Base-by-base conservation (phyloP, 2,797 vertebrate species). In the Crypturellus tataupa region DNA sequence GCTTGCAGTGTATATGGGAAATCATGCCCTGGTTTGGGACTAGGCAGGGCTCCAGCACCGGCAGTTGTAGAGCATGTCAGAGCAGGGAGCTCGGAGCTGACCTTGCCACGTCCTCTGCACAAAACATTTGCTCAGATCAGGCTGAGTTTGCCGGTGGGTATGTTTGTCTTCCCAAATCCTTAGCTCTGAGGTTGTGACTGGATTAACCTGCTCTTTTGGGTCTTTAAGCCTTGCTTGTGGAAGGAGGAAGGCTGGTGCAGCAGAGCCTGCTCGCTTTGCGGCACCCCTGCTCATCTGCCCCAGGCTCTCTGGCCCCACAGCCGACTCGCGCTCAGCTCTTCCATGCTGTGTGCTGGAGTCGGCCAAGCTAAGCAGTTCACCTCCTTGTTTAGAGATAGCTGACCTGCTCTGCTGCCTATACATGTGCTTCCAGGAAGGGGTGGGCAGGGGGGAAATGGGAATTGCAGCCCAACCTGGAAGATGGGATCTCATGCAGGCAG, bases 171-270 rank as follows among this genome's bases (percentile, higher is more conserved):
- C 70, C 69, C 1, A 0, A 42, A 35, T 78, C 68, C 71, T 56
- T 65, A 35, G 29, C 85, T 91, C 58, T 27, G 2, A 35, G 24
- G 35, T 7, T 72, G 89, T 3, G 65, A 10, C 72, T 47, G 82
- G 91, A 49, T 80, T 92, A 87, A 85, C 94, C 85, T 88, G 91
- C 87, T 81, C 67, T 53, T 83, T 91, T 63, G 60, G 85, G 80
- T 72, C 62, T 63, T 42, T 2, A 12, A 7, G 35, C 40, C 7
- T 2, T 3, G 47, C 47, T 76, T 12, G 51, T 13, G 1, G 81
- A 47, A 46, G 16, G 64, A 35, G 3, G n/a, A 21, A 72, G 80
- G 27, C 1, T 0, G 0, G 72, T 4, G 31, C 15, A 1, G 58
- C 0, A 1, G 60, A 49, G 80, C 81, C 35, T 9, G n/a, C 62